Evolutionary conservation across 2,888 invertebrate genomes (phyloP).

Genomic region (Cataglyphis albicans): DNA sequence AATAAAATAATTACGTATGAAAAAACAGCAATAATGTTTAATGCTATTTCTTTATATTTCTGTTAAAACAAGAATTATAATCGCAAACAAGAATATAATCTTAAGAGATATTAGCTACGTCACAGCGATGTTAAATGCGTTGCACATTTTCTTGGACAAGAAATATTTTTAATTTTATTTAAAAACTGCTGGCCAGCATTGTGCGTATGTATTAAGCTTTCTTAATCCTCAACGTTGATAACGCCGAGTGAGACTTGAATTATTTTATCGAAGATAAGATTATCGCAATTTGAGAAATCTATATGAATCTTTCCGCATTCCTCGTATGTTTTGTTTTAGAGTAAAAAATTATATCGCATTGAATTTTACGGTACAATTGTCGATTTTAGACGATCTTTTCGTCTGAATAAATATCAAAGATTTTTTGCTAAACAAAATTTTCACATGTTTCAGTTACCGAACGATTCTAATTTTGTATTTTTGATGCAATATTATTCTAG

Average conservation of each 20-base stretch:
- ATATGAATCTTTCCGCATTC: constrained; percentile 64
- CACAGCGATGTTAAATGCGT: not conserved
- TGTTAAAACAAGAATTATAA: not conserved
- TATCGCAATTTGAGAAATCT: constrained; percentile 63
- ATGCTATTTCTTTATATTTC: not conserved
- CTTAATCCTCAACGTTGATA: constrained; percentile 73
- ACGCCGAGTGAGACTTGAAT: constrained; percentile 59
- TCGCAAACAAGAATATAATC: not conserved
- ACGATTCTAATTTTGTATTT: not conserved
- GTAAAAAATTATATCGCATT: constrained; percentile 18
- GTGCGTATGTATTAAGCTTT: constrained; percentile 56
- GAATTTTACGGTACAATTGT: not conserved
- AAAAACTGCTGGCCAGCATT: constrained; percentile 34
- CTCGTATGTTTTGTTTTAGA: constrained; percentile 20
- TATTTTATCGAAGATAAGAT: constrained; percentile 75
- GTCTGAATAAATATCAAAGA: not conserved
- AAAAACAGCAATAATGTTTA: not conserved
- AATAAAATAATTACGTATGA: not conserved
- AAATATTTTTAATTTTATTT: constrained; percentile 67
- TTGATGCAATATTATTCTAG: not conserved
- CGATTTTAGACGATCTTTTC: not conserved
- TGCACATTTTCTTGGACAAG: constrained; percentile 24
- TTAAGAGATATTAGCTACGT: not conserved
- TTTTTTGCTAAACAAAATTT: not conserved
- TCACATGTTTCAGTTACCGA: not conserved